These are phyloP conservation scores for Alfaro cultratus DNA, from an alignment of 2,797 vertebrate genomes.

Conservation along the genomic window DNA sequence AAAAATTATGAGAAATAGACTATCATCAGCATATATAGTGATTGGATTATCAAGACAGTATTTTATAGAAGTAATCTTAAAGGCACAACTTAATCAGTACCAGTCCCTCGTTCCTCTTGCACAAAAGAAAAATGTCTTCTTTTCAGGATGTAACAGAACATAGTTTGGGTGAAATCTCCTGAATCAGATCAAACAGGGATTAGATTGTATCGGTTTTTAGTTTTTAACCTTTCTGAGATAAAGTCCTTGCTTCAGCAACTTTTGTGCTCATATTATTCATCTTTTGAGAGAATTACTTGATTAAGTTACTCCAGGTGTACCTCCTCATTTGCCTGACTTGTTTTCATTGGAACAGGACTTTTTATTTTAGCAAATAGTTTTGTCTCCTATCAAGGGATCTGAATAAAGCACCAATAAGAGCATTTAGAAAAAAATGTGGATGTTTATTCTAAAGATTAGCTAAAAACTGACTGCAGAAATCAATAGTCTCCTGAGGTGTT, in stretches of 20 bases:
- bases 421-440: background rate
- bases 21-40: background rate
- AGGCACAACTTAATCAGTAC: background rate
- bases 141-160: background rate
- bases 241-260: conserved; percentile 13
- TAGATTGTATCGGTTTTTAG: background rate
- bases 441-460: conserved; percentile 31
- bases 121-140: background rate
- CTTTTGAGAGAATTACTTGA: conserved; percentile 9
- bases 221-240: conserved; percentile 1
- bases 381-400: background rate
- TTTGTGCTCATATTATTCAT: conserved; percentile 2
- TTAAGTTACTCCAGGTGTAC: conserved; percentile 1
- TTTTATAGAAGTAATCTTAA: background rate
- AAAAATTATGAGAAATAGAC: background rate
- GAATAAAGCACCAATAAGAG: conserved; percentile 8
- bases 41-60: background rate
- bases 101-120: background rate
- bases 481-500: conserved; percentile 32
- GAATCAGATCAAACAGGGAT: background rate
- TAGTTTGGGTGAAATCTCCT: background rate
- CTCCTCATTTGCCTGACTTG: background rate
- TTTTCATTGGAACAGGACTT: background rate
- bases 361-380: background rate
- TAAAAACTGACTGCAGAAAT: conserved; percentile 16